phyloP scores from a whole-genome alignment of 2,888 invertebrate genomes.

The Drosophila heteroneura region DNA sequence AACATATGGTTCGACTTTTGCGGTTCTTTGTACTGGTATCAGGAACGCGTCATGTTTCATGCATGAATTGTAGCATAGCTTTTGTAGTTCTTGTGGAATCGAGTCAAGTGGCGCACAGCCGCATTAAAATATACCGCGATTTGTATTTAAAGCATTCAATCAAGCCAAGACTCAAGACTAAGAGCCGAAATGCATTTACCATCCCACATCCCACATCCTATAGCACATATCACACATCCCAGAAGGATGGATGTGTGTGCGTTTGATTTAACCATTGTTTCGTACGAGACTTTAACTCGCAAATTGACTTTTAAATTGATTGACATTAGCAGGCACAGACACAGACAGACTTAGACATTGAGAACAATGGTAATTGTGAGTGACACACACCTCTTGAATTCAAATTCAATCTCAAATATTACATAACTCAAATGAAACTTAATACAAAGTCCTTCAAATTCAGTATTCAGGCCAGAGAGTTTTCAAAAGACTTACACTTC shows the following conservation, averaged over 20 bases:
- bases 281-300: constrained; percentile 19
- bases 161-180: constrained; percentile 36
- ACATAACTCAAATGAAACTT: neutral
- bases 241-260: neutral
- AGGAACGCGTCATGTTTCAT: constrained; percentile 70
- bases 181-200: constrained; percentile 12
- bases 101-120: constrained; percentile 71
- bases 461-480: too few relatives aligned
- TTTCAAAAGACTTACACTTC: neutral
- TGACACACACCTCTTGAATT: neutral
- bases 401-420: neutral
- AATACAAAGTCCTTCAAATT: neutral
- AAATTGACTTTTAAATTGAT: constrained; percentile 42
- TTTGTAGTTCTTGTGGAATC: constrained; percentile 73
- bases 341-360: neutral
- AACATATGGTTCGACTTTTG: constrained; percentile 22
- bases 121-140: constrained; percentile 65
- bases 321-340: constrained; percentile 5
- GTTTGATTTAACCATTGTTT: constrained; percentile 17
- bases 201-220: neutral
- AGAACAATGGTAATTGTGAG: neutral
- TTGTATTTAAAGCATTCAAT: constrained; percentile 60
- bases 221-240: neutral
- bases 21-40: constrained; percentile 24
- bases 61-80: constrained; percentile 78